Evolutionary conservation across 2,888 invertebrate species (phyloP).

Genomic region (Oxytorus armatus): DNA sequence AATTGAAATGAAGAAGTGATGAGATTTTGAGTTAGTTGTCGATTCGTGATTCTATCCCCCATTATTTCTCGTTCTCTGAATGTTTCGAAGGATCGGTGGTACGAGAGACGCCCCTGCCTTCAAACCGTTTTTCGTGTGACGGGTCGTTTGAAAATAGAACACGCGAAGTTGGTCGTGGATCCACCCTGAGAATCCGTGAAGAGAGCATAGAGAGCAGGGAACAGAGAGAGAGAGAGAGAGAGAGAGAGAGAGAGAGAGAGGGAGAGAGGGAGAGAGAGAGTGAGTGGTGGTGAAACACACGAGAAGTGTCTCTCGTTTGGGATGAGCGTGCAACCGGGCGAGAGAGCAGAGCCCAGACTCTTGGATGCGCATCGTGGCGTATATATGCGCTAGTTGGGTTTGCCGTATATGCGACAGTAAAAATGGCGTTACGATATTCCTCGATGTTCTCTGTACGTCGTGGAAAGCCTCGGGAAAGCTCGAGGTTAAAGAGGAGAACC

Average conservation of each 20-base stretch:
- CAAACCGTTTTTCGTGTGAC: conserved; percentile 78
- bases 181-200: conserved; percentile 59
- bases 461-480: not conserved
- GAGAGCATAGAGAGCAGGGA: conserved; percentile 68
- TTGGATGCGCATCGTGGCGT: conserved; percentile 34
- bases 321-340: conserved; percentile 36
- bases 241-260: conserved; percentile 15
- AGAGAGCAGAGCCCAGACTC: conserved; percentile 16
- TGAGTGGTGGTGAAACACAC: conserved; percentile 15
- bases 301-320: conserved; percentile 50
- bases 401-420: conserved; percentile 16
- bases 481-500: not conserved
- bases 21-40: not conserved
- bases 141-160: conserved; percentile 76
- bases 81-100: conserved; percentile 35
- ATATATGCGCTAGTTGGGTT: conserved; percentile 31
- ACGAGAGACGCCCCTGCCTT: conserved; percentile 68
- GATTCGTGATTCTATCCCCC: conserved; percentile 2
- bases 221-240: conserved; percentile 28
- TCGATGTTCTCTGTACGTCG: not conserved
- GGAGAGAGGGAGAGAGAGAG: conserved; percentile 6
- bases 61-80: conserved; percentile 35
- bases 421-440: conserved; percentile 5
- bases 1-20: not conserved
- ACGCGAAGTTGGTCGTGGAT: conserved; percentile 66